Conservation (phyloP, 2,888 invertebrate genomes). For the Nesidiocoris tenuis region DNA sequence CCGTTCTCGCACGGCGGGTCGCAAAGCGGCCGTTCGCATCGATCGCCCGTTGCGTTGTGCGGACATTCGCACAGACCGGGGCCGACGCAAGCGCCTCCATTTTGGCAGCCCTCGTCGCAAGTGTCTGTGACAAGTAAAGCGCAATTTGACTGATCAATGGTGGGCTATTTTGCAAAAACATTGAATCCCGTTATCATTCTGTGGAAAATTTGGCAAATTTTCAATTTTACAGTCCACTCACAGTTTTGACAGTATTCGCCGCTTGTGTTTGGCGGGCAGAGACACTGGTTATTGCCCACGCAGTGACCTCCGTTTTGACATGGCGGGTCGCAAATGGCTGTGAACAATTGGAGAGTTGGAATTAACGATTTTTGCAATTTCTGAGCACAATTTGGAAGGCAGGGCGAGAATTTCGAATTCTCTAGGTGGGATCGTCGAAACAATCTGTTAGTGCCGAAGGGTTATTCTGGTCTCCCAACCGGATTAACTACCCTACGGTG, state of each 20-base stretch:
- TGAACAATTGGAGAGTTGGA: conserved; percentile 32
- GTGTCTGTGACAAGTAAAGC: conserved; percentile 52
- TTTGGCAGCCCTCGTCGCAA: conserved; percentile 55
- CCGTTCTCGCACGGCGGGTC: conserved; percentile 56
- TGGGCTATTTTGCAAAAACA: not conserved
- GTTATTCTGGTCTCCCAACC: too few relatives aligned
- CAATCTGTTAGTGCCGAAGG: too few relatives aligned
- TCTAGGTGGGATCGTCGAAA: too few relatives aligned
- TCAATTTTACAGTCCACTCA: conserved; percentile 48
- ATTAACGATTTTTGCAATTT: too few relatives aligned
- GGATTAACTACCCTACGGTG: too few relatives aligned
- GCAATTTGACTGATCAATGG: too few relatives aligned
- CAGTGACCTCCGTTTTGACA: conserved; percentile 52
- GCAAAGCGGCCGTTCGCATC: conserved; percentile 54
- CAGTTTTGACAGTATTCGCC: conserved; percentile 52
- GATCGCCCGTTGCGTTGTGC: conserved; percentile 53
- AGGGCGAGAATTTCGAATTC: too few relatives aligned
- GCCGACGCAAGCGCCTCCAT: conserved; percentile 56
- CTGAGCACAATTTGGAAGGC: too few relatives aligned
- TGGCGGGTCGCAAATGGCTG: conserved; percentile 52
- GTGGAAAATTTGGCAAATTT: too few relatives aligned
- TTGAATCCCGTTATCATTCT: too few relatives aligned
- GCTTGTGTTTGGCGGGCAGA: conserved; percentile 51
- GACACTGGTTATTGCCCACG: conserved; percentile 51
- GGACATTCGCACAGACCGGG: conserved; percentile 57